These are phyloP conservation scores for Rhabdomys dilectus DNA, from an alignment of 2,113 vertebrate genomes.

Conservation along the genomic window DNA sequence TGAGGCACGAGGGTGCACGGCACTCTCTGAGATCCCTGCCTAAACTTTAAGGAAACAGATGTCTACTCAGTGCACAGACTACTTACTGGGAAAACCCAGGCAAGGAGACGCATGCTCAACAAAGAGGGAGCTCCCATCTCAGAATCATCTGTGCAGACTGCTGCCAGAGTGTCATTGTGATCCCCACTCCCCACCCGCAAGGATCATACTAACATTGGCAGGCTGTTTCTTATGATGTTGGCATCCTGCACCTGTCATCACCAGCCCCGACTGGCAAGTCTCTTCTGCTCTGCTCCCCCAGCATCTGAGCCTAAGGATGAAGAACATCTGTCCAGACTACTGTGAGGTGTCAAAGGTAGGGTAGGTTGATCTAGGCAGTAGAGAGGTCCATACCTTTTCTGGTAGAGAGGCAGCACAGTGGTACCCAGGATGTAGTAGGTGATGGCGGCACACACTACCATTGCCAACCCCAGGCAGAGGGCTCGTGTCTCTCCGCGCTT, in stretches of 20 bases:
- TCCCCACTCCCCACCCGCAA: not conserved
- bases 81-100: not conserved
- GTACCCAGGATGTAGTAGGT: conserved; percentile 88
- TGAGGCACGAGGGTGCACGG: not conserved
- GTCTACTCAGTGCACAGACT: not conserved
- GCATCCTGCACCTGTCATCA: not conserved
- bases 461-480: conserved; percentile 87
- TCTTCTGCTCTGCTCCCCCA: too few species aligned
- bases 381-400: conserved; percentile 84
- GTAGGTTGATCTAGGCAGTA: not conserved
- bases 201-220: not conserved
- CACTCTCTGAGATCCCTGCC: not conserved
- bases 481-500: conserved; percentile 89
- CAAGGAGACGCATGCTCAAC: not conserved
- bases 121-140: not conserved
- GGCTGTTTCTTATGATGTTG: not conserved
- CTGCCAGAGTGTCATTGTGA: not conserved
- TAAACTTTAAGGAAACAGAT: not conserved
- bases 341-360: not conserved
- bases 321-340: not conserved
- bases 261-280: not conserved
- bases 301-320: not conserved
- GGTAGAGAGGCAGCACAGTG: conserved; percentile 86
- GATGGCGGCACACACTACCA: conserved; percentile 87
- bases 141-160: not conserved